Evolutionary conservation across 2,888 invertebrate species (phyloP).

Genomic region (Pterostichus niger): DNA sequence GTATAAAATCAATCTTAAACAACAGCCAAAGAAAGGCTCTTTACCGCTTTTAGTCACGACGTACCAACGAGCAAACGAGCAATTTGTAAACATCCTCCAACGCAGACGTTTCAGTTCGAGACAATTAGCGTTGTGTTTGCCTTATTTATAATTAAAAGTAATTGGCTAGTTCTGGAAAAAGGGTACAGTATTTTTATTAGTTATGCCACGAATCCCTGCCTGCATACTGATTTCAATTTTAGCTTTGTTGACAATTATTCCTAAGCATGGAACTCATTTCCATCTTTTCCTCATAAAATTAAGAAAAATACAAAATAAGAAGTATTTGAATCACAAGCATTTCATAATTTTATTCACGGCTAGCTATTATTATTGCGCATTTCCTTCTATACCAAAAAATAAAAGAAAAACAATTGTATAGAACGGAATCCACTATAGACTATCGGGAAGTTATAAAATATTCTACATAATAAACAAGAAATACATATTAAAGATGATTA

Average conservation of each 20-base stretch:
- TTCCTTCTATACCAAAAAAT: no score
- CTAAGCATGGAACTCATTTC: constrained; percentile 25
- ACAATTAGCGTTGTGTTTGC: constrained; percentile 43
- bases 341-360: no score
- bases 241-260: neutral
- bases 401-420: no score
- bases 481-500: no score
- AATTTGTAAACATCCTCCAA: constrained; percentile 58
- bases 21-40: constrained; percentile 52
- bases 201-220: neutral
- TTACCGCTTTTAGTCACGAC: constrained; percentile 56
- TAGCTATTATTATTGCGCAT: no score
- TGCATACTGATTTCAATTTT: constrained; percentile 31
- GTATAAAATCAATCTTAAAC: constrained; percentile 66
- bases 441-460: no score
- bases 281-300: neutral
- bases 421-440: no score
- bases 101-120: constrained; percentile 45
- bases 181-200: constrained; percentile 20
- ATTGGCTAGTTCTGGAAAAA: constrained; percentile 27
- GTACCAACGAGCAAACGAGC: constrained; percentile 49
- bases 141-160: constrained; percentile 52
- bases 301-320: no score
- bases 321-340: no score
- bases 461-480: no score